Conservation (phyloP, 2,888 invertebrate species). For the Cryptosula pallasiana region DNA sequence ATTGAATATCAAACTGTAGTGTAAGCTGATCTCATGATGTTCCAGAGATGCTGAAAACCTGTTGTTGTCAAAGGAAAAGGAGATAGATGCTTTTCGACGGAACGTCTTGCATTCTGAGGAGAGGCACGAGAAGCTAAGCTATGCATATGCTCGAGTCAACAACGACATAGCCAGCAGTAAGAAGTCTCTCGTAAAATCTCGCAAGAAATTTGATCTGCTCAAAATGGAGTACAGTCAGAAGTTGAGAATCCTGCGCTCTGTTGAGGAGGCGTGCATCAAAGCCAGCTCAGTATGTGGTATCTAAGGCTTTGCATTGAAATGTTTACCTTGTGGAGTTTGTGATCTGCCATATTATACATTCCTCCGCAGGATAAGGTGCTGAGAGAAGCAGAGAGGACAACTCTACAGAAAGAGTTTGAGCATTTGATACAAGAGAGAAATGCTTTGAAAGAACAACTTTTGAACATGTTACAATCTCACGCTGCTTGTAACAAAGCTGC, state of each 20-base stretch:
- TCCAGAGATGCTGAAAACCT: neutral
- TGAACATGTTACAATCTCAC: neutral
- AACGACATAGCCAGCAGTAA: conserved; percentile 13
- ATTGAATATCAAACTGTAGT: too few relatives aligned
- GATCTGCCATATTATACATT: too few relatives aligned
- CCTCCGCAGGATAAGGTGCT: neutral
- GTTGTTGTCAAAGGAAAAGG: conserved; percentile 4
- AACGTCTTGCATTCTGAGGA: neutral
- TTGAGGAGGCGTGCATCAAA: neutral
- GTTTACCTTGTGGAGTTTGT: neutral
- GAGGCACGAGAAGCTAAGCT: conserved; percentile 20
- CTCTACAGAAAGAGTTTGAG: neutral
- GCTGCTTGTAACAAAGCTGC: neutral
- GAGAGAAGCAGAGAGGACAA: neutral
- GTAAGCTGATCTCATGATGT: too few relatives aligned
- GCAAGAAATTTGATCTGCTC: neutral
- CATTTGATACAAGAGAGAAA: neutral
- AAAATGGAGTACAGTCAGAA: conserved; percentile 1
- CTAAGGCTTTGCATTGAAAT: too few relatives aligned
- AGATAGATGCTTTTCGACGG: conserved; percentile 5
- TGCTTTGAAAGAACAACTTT: neutral
- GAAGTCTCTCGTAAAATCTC: conserved; percentile 5
- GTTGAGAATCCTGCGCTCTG: neutral
- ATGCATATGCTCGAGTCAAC: neutral
- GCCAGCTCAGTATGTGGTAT: neutral